Evolutionary conservation across 2,888 invertebrate genomes (phyloP), one percentile per base, ranked within the genome.

Genomic region (Incurvaria masculella): DNA sequence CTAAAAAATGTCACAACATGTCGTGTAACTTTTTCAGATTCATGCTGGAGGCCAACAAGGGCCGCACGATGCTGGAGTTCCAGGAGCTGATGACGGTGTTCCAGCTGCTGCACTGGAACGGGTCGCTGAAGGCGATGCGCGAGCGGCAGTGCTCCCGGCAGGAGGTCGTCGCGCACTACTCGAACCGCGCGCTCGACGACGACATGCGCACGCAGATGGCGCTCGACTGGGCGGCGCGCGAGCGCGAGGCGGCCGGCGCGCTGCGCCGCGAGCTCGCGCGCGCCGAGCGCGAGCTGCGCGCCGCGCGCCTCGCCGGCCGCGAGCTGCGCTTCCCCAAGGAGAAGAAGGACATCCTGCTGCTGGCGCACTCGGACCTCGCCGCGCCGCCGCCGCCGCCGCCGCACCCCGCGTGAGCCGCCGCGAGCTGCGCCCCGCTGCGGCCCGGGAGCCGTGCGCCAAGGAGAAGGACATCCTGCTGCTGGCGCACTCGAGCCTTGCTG

Each of bases 41-140:
- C 62, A 87, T 87, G 87, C 69, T 87, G 57, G 86, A 85, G 72
- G 84, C 83, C 26, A 93, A 91, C 71, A 94, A 93, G 56, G 95
- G 95, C 11, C 86, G 94, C 55, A 94, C 95, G 46, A 95, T 96
- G 95, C 80, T 96, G 55, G 95, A 96, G 71, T 96, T 95, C 79
- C 95, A 96, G 72, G 95, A 96, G 68, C 76, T 96, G 61, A 96
- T 96, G 96, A 96, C 95, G n/a, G 95, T 96, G 44, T 96, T 96
- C 74, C 95, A 96, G 74, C 80, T 96, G 56, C 81, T 96, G 46
- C 96, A 96, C 72, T 96, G 96, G 96, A 96, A 96, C 69, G 96
- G 96, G n/a, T 94, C 93, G 56, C 72, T 96, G 59, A 91, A 94
- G 59, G 95, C 95, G 42, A 95, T 96, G 95, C 82, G 95, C 43